Evolutionary conservation across 1,140 invertebrate genomes (phyloP), one percentile per base, ranked within the genome.

Genomic region (Papilio polyxenes): DNA sequence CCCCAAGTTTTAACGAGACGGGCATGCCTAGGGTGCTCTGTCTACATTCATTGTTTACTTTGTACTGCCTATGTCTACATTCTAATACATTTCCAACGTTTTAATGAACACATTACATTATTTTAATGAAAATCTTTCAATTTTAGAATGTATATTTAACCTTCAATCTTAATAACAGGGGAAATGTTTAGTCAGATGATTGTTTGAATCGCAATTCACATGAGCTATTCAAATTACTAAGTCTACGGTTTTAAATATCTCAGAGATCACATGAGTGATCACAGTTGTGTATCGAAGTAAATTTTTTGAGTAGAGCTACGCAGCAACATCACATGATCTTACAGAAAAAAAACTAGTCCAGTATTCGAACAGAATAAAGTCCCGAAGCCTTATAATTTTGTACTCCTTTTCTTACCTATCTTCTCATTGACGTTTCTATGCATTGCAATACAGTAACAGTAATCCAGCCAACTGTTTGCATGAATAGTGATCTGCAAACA

Each of bases 41-140:
- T 86, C 83, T 83, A 75, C 82, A 84, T 81, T 83, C 82, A 86
- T 85, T 87, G 84, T 87, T 87, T 86, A 83, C 80, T 86, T 86
- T 84, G 74, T 83, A 85, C 20, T 23, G 75, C 49, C 48, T 77
- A 49, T 77, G 20, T 53, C 48, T 77, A 49, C 49, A 51, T 51
- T 31, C 23, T 23, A 77, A 53, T 53, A 77, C 1, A 51, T 76
- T 51, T 76, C 44, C 44, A 49, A 5, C 44, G 17, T 23, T 76
- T 31, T 51, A 48, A 51, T 49, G 44, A 76, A 76, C 23, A 65
- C 62, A 31, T 31, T 65, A 65, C 23, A 72, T 72, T 40, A 72
- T 40, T 72, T 40, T 72, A 72, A 77, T 53, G 75, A 56, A 56
- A 37, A 53, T 56, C 65, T 8, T 13, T 1, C 31, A 72, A 15